Evolutionary conservation across 2,888 invertebrate genomes (phyloP).

Genomic region (Heterodera filipjevi): DNA sequence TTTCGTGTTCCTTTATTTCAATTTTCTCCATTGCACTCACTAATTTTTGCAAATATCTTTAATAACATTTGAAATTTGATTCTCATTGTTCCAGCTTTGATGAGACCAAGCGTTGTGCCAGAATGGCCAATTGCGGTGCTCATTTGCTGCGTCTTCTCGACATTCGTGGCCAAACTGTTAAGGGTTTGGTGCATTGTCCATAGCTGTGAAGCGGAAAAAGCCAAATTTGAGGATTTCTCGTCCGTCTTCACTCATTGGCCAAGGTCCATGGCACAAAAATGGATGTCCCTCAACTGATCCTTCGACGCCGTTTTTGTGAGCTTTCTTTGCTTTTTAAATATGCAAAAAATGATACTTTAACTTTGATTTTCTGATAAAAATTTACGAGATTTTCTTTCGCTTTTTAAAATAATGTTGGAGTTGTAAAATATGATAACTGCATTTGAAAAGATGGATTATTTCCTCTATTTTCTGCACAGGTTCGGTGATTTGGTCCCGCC

Average conservation of each 20-base stretch:
- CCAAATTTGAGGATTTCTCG: conserved; percentile 36
- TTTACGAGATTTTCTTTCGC: too few species aligned
- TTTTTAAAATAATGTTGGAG: too few species aligned
- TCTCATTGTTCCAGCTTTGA: conserved; percentile 47
- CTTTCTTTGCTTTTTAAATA: too few species aligned
- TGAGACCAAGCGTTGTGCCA: conserved; percentile 45
- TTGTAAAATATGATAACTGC: too few species aligned
- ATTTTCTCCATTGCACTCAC: neutral
- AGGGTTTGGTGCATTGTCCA: conserved; percentile 48
- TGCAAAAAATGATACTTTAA: too few species aligned
- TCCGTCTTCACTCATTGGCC: conserved; percentile 47
- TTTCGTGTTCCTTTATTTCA: conserved; percentile 10
- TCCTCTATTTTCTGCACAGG: too few species aligned
- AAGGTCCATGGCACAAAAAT: conserved; percentile 46
- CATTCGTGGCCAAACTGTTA: conserved; percentile 65
- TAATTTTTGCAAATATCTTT: too few species aligned
- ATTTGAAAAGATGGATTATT: too few species aligned
- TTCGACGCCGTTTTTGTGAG: conserved; percentile 61
- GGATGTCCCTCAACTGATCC: conserved; percentile 57
- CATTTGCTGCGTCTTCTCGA: conserved; percentile 64
- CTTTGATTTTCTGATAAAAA: too few species aligned
- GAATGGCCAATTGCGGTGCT: conserved; percentile 55
- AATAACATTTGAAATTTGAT: too few species aligned
- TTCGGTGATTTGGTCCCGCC: conserved; percentile 48
- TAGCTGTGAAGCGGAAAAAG: neutral